These are phyloP conservation scores for Brachystomella parvula DNA, from an alignment of 1,140 invertebrate genomes.

Conservation along the genomic window DNA sequence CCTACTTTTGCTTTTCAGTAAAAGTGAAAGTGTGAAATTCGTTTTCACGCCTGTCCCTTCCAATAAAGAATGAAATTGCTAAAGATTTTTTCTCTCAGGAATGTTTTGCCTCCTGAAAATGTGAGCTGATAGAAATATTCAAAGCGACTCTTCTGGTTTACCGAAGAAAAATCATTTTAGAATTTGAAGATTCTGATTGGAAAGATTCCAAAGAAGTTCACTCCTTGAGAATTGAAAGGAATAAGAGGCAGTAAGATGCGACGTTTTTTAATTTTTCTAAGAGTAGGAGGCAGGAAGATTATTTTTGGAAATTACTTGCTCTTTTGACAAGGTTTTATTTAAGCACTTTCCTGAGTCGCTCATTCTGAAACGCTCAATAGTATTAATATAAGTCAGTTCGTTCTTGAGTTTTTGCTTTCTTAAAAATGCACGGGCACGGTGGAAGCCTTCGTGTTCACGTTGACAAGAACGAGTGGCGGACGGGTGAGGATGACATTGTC, in stretches of 20 bases:
- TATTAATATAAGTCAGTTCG: background rate
- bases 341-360: background rate
- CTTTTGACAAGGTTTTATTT: background rate
- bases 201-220: background rate
- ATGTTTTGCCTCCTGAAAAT: no score
- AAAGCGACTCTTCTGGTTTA: background rate
- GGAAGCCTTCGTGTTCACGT: slow-evolving; percentile 26
- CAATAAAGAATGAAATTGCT: background rate
- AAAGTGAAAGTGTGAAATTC: background rate
- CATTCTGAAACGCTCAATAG: background rate
- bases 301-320: background rate
- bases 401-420: background rate
- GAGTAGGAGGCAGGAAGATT: no score
- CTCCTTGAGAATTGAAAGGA: background rate
- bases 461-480: slow-evolving; percentile 35
- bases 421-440: slow-evolving; percentile 21
- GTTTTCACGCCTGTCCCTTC: background rate
- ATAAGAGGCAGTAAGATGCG: background rate
- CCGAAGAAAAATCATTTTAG: background rate
- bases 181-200: background rate
- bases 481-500: slow-evolving; percentile 30
- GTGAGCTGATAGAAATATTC: no score
- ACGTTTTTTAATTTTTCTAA: background rate
- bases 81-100: background rate
- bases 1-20: background rate